Evolutionary conservation across 2,888 invertebrate species (phyloP).

Genomic region (Xestia sexstrigata): DNA sequence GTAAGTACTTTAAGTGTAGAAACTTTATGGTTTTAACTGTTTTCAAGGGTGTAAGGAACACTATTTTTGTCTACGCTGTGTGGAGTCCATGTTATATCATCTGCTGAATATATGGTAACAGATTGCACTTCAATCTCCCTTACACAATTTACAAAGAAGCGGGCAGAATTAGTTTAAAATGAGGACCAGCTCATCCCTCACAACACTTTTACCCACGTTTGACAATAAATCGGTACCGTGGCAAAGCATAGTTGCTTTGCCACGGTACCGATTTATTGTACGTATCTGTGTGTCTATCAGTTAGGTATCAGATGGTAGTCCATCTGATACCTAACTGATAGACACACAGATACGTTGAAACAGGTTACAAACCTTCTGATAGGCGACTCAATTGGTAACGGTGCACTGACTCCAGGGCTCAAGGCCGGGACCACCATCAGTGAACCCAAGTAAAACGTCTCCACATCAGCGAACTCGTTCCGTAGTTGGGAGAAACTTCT

Average conservation of each 20-base stretch:
- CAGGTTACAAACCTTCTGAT: conserved; percentile 78
- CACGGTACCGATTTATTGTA: too few relatives aligned
- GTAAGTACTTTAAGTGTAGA: too few relatives aligned
- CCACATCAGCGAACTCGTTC: conserved; percentile 97
- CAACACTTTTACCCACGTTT: neutral
- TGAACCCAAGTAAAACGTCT: conserved; percentile 96
- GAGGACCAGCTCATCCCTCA: neutral
- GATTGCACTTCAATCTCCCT: neutral
- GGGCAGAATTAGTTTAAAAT: neutral
- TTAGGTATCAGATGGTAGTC: too few relatives aligned
- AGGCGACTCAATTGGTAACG: conserved; percentile 86
- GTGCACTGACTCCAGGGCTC: conserved; percentile 85
- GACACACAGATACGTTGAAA: neutral
- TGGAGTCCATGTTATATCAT: neutral
- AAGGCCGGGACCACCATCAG: conserved; percentile 83
- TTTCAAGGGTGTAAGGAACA: neutral
- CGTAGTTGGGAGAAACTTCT: conserved; percentile 98
- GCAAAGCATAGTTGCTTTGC: too few relatives aligned
- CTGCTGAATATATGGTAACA: neutral
- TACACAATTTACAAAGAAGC: neutral
- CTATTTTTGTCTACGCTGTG: neutral
- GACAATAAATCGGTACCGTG: too few relatives aligned
- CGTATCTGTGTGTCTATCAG: too few relatives aligned
- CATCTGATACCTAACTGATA: neutral
- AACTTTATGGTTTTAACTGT: neutral